Evolutionary conservation across 2,888 invertebrate species (phyloP), one percentile per base, ranked within the genome.

Genomic region (Crocallis elinguaria): DNA sequence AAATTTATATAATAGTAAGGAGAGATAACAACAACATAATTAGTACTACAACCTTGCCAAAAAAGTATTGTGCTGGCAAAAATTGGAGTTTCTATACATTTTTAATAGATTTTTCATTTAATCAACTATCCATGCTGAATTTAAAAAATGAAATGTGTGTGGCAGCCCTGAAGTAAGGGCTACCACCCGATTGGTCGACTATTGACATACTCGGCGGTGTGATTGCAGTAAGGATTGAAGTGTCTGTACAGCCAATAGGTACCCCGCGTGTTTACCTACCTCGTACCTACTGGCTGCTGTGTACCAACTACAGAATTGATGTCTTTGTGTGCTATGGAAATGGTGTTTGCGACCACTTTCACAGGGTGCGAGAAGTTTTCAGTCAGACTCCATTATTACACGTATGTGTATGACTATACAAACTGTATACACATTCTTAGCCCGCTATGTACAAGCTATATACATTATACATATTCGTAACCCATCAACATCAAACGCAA

Each of bases 171-270:
- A 1, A 9, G 39, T 39, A 43, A 44, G 48, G 53, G 56, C 44
- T 50, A 39, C 43, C 66, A 36, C 43, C 66, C 75, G 81, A 84
- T 85, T 82, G 82, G 79, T 82, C 81, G 73, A 75, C 77, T 84
- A 76, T 84, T 82, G 80, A 75, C 82, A 72, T 75, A 75, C 71
- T 68, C 66, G 72, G 62, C 66, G 71, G 62, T 67, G 74, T 74
- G 77, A 79, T 79, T 76, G 77, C 76, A 74, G 71, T 70, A 68
- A 73, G 66, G 65, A 70, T 73, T 66, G 73, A 71, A 77, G 75
- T 71, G 71, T 71, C 68, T 37, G 56, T 57, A 35, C 36, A 7
- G 8, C 21, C 25, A 7, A 25, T 29, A n/a, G n/a, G n/a, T n/a
- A 29, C 29, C 12, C 9, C 3, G 3, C 29, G 29, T 29, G 29